Evolutionary conservation across 2,888 invertebrate species (phyloP), one percentile per base, ranked within the genome.

Genomic region (Malthinus seriepunctatus): DNA sequence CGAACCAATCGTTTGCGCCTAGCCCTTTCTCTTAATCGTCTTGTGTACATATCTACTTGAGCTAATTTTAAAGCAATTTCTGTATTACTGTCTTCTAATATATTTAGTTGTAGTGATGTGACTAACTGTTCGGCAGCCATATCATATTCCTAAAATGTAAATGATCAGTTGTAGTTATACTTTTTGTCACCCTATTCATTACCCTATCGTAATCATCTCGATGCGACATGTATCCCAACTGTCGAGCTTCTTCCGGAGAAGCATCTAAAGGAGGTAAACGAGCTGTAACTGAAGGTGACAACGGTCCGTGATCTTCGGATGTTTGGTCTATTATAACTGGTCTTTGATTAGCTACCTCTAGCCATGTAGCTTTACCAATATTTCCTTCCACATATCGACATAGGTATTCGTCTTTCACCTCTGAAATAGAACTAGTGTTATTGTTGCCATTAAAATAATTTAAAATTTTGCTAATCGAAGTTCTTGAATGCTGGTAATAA

Each of bases 181-280:
- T 12, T 23, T 11, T 10, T 7, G 23, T 23, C 33, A 10, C 8
- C 33, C 32, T 10, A 35, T 45, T 31, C 10, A 23, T 46, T 79
- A 93, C 93, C 78, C 93, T 86, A 81, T 97, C 97, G 82, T 95
- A 97, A 76, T 97, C 96, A 83, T 97, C 97, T 74, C 97, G 85
- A 74, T 93, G 91, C 2, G 96, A 93, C 92, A 95, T 95, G 73
- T 96, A 97, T 1, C 95, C 94, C 8, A 97, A 82, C 71, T 93
- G 89, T 33, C 88, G 83, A 32, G 95, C 93, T 79, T 97, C 95
- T 73, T 95, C 93, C 0, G 85, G 79, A 8, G 88, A 86, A 51
- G 93, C 86, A 68, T 95, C 93, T 23, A 93, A 76, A 1, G 93
- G 90, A 33, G 93, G 91, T 53, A 95, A 79, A 53, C 89, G 82